Percentiles rank a stretch among this genome's conserved stretches.
These are phyloP conservation scores for Hoplostethus atlanticus DNA, from an alignment of 2,797 vertebrate species.

Conservation along the genomic window DNA sequence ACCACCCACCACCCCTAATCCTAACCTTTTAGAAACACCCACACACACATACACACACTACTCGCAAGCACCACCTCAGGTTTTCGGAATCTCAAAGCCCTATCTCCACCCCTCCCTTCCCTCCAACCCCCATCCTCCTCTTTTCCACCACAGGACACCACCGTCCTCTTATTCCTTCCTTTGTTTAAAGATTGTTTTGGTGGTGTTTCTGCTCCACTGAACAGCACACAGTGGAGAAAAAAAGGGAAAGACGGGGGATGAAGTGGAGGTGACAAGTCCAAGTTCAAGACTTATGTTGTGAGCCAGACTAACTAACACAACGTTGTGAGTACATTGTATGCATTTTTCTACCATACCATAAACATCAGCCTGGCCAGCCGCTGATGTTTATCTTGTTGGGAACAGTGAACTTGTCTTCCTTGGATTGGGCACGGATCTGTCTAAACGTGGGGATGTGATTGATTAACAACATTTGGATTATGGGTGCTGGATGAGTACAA, in stretches of 20 bases:
- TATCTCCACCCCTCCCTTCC: conserved; percentile 32
- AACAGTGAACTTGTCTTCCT: conserved; percentile 31
- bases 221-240: conserved; percentile 18
- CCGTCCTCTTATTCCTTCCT: conserved; percentile 32
- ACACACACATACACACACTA: conserved; percentile 37
- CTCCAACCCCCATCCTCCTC: conserved; percentile 25
- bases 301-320: conserved; percentile 25
- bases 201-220: conserved; percentile 28
- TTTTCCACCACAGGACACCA: conserved; percentile 37
- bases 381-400: conserved; percentile 1
- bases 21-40: conserved; percentile 41
- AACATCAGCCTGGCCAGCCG: neutral
- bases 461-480: conserved; percentile 21
- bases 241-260: conserved; percentile 10
- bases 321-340: neutral
- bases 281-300: conserved; percentile 36
- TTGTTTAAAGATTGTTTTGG: conserved; percentile 23
- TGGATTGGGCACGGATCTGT: conserved; percentile 40
- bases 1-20: conserved; percentile 46
- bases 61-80: conserved; percentile 70
- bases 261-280: conserved; percentile 21
- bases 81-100: conserved; percentile 59
- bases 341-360: neutral
- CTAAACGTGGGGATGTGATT: conserved; percentile 18
- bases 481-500: conserved; percentile 35